Evolutionary conservation across 2,888 invertebrate species (phyloP), one percentile per base, ranked within the genome.

Genomic region (Cephus pulcher): DNA sequence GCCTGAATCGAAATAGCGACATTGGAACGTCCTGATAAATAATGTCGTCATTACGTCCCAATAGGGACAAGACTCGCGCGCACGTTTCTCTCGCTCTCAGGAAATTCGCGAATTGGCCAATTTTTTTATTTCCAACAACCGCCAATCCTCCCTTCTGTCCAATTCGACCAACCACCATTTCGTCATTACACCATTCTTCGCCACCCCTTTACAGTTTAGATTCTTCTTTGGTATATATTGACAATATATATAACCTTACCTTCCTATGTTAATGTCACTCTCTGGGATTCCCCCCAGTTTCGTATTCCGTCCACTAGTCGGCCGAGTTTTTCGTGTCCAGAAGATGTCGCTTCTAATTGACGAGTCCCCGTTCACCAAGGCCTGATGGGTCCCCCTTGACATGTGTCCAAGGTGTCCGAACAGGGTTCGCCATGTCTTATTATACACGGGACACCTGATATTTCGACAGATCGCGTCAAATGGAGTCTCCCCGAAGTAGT

Each of bases 321-420:
- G 86, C 83, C 86, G 81, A 84, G 87, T 89, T 90, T 90, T 89
- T 89, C 87, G 86, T 85, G 82, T 86, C 83, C 76, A 30, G 82
- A 81, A 82, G 84, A 84, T 86, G 86, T 85, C 85, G 83, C 83
- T 86, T 89, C 89, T 90, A 90, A 90, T 90, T 90, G 89, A 90
- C 88, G 88, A 89, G 34, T 75, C 33, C 56, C 56, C 56, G 56
- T 56, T 56, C 70, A 32, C 35, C 71, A 73, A n/a, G 30, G 71
- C 68, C 75, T 77, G 56, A 75, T 80, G 73, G 68, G 70, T 76
- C 77, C 79, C 74, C 76, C 80, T 77, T 80, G 87, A 89, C 90
- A 89, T 88, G 84, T 89, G 89, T 89, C 86, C 86, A 79, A 89
- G 88, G 88, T 89, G 89, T 89, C 86, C 84, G 85, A 82, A 87